Evolutionary conservation across 1,140 invertebrate species (phyloP), one percentile per base, ranked within the genome.

Genomic region (Temnothorax nylanderi): DNA sequence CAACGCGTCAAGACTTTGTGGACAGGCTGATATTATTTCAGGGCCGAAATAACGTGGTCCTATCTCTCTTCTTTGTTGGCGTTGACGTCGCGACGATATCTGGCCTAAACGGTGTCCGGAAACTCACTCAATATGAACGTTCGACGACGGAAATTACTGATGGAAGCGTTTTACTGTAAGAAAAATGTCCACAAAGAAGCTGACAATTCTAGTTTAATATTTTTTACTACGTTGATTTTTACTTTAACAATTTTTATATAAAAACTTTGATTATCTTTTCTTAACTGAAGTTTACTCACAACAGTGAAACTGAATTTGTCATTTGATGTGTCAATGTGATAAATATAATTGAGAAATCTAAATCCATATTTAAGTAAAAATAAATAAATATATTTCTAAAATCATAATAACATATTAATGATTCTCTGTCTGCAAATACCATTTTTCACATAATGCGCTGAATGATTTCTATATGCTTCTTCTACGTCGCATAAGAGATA

Each of bases 11-110:
- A 60, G 87, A 58, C 80, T 89, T 88, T 86, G 89, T 87, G 65
- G 56, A 67, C 62, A 67, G 85, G 21, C 58, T 34, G 76, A 85
- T 92, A 92, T 93, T 93, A 92, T 90, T 90, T 77, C 89, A 86
- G 89, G 72, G 72, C 74, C 69, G 69, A 80, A 71, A 82, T 51
- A 54, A 54, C 65, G 85, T 32, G 37, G 69, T 62, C 76, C 4
- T 21, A 8, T 44, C 37, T 47, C 37, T 69, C 60, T 74, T 71
- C 74, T 74, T 74, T 58, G 78, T 74, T 74, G 41, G 54, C 69
- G 2, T 72, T 44, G 41, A 74, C 54, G 26, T 44, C 62, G 58
- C 47, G 34, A 56, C 47, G 34, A 56, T 86, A 62, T 65, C n/a
- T 54, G 72, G 5, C 32, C 34, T 85, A 51, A 41, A 62, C 56